These are phyloP conservation scores for Danio choprae DNA, from an alignment of 2,797 vertebrate genomes.

Conservation along the genomic window DNA sequence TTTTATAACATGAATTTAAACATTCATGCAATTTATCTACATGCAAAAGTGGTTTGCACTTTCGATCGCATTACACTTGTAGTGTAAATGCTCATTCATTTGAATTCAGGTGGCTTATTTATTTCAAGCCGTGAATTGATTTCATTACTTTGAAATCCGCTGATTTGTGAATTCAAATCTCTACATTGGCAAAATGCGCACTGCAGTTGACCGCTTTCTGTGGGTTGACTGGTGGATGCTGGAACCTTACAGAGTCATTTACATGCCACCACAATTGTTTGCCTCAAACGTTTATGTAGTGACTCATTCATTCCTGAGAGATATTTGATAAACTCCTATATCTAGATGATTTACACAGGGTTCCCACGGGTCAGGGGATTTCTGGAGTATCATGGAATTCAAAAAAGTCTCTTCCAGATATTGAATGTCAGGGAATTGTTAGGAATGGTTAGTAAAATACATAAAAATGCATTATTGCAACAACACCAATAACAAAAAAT, in stretches of 20 bases:
- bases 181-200: not conserved
- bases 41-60: not conserved
- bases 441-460: no score
- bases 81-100: conserved; percentile 29
- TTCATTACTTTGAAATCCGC: not conserved
- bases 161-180: not conserved
- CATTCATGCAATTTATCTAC: not conserved
- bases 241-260: conserved; percentile 41
- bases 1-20: no score
- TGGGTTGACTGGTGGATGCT: not conserved
- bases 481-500: no score
- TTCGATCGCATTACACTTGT: not conserved
- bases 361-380: no score
- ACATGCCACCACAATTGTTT: conserved; percentile 17
- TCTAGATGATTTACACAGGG: no score
- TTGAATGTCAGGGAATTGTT: no score
- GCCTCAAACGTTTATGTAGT: conserved; percentile 22
- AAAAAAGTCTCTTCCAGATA: no score
- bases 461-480: no score
- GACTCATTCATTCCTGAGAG: conserved; percentile 44
- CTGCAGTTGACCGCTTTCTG: not conserved
- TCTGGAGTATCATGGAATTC: no score
- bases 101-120: conserved; percentile 25
- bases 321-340: conserved; percentile 9
- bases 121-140: not conserved